Conservation (phyloP, 2,797 vertebrate genomes). For the Vultur gryphus region DNA sequence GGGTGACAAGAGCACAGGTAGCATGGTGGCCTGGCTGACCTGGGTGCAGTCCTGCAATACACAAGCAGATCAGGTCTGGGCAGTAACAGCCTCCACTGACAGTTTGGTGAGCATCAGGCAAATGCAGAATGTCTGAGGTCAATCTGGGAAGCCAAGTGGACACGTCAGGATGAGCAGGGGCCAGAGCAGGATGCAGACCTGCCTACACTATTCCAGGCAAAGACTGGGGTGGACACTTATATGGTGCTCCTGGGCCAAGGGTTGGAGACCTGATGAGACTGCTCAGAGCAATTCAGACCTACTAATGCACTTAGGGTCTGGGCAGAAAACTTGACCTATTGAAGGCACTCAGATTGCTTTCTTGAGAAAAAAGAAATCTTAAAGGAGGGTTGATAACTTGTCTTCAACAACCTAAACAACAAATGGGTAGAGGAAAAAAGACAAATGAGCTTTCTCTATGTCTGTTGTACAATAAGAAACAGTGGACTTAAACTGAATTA, state of each 20-base stretch:
- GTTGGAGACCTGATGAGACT: background rate
- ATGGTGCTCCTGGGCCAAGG: background rate
- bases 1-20: background rate
- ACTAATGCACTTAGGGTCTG: background rate
- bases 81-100: background rate
- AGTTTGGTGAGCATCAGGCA: background rate
- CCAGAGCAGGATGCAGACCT: background rate
- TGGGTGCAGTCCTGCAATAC: background rate
- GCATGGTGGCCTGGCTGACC: background rate
- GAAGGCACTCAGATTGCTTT: background rate
- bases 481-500: background rate
- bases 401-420: background rate
- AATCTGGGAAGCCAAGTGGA: background rate
- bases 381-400: background rate
- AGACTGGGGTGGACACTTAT: fast-evolving
- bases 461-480: background rate
- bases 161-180: background rate
- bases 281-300: background rate
- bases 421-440: background rate
- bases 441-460: background rate
- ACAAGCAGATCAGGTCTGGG: background rate
- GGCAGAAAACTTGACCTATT: background rate
- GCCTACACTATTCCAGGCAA: background rate
- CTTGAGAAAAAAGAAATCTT: background rate
- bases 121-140: background rate